A percentile compares a stretch with the other conserved stretches of the same genome.
phyloP scores from a whole-genome alignment of 2,113 vertebrate species.

The Pelmatolapia mariae region DNA sequence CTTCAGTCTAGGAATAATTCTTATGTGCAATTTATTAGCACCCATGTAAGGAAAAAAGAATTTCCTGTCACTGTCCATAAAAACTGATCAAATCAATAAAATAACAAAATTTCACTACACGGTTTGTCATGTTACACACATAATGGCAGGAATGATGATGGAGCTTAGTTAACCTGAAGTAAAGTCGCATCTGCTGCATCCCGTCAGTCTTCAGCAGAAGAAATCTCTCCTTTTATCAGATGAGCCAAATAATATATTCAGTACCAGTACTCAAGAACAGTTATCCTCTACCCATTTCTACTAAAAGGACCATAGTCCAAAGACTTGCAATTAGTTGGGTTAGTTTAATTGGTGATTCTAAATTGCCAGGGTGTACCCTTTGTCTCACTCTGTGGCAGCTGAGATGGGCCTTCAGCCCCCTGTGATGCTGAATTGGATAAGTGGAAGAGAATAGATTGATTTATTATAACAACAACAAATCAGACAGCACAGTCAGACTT shows the following conservation, averaged over 20 bases:
- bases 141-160: neutral
- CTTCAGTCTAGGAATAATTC: neutral
- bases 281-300: neutral
- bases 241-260: neutral
- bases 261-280: neutral
- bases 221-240: neutral
- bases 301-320: neutral
- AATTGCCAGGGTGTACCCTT: neutral
- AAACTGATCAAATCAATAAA: neutral
- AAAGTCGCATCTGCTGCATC: neutral
- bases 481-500: neutral
- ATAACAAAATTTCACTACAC: neutral
- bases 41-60: neutral
- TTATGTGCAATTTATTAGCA: neutral
- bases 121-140: neutral
- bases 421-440: neutral
- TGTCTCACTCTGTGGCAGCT: neutral
- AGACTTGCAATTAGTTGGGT: neutral
- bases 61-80: neutral
- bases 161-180: neutral
- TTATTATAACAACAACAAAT: neutral
- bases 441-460: neutral
- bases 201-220: neutral
- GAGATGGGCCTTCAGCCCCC: accelerated
- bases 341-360: neutral